Evolutionary conservation across 2,113 vertebrate species (phyloP), one percentile per base, ranked within the genome.

Genomic region (Hemiprocne comata): DNA sequence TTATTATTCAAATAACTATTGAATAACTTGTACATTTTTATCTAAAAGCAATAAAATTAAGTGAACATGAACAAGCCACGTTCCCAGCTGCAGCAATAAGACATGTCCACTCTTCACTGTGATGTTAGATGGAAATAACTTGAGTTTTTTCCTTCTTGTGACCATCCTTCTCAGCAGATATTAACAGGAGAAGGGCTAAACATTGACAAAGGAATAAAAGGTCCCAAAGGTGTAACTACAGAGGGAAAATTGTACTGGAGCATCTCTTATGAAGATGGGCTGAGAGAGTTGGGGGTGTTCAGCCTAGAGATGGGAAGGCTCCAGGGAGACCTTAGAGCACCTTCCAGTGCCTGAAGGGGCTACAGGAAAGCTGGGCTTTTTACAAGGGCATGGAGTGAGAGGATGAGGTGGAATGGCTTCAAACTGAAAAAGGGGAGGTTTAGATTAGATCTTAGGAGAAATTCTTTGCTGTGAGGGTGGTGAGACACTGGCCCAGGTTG

Each of bases 51-150:
- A 25, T 46, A 24, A 2, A 2, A 25, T 18, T 7, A 28, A 66
- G n/a, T 15, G 58, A 71, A n/a, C 2, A 1, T 9, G 53, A 73
- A 31, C 6, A 3, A 1, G 26, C 17, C 11, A 17, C 4, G 0
- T 55, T 50, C 38, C 25, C 67, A 78, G 61, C 23, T n/a, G 66
- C 73, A 42, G 40, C 38, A 44, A 18, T 25, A 10, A 44, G 34
- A 61, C 48, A 26, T 9, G 0, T 42, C 40, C 25, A 4, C 17
- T 33, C 38, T 54, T 50, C 36, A 2, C 58, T 13, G 9, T 4
- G 28, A 44, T 2, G 28, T 36, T 0, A 53, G 13, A 13, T 13
- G 34, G 33, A 57, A 74, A n/a, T 26, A 69, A 85, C 36, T 57
- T 26, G 19, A 13, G 1, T 50, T 74, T 70, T 33, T 38, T 48